These are phyloP conservation scores for Ispidina picta DNA, from an alignment of 2,797 vertebrate genomes.

Conservation along the genomic window DNA sequence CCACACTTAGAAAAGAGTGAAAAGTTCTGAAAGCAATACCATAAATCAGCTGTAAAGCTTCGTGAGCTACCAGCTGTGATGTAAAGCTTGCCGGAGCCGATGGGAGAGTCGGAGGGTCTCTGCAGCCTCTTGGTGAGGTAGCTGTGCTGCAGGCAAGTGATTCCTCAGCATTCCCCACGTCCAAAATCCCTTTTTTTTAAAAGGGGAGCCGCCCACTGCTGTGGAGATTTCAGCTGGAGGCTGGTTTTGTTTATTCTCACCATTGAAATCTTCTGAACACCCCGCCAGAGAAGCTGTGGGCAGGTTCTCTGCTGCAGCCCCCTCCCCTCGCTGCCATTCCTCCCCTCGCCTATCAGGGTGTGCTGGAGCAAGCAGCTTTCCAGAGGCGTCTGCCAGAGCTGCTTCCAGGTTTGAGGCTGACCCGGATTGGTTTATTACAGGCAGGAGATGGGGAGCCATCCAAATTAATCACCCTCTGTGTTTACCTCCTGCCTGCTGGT, in stretches of 20 bases:
- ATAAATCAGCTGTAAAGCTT: conserved; percentile 27
- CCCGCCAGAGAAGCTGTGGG: not conserved
- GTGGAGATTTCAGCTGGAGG: not conserved
- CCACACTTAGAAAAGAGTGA: not conserved
- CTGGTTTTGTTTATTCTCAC: not conserved
- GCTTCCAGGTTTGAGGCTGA: conserved; percentile 1
- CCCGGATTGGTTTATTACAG: not conserved
- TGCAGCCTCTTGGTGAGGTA: not conserved
- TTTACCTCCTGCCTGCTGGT: not conserved
- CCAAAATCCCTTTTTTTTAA: not conserved
- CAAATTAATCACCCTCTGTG: not conserved
- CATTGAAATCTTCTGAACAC: not conserved
- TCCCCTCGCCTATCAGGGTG: not conserved
- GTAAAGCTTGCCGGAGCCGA: not conserved
- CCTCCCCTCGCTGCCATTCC: not conserved
- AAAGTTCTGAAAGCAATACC: not conserved
- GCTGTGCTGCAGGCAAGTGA: not conserved
- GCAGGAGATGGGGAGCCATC: not conserved
- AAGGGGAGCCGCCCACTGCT: not conserved
- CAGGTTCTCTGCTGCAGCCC: not conserved
- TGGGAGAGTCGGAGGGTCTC: not conserved
- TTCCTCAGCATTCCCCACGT: not conserved
- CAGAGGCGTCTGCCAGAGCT: not conserved
- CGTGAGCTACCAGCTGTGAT: not conserved
- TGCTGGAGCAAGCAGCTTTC: not conserved